Evolutionary conservation across 1,140 invertebrate genomes (phyloP), one percentile per base, ranked within the genome.

Genomic region (Zophobas morio): DNA sequence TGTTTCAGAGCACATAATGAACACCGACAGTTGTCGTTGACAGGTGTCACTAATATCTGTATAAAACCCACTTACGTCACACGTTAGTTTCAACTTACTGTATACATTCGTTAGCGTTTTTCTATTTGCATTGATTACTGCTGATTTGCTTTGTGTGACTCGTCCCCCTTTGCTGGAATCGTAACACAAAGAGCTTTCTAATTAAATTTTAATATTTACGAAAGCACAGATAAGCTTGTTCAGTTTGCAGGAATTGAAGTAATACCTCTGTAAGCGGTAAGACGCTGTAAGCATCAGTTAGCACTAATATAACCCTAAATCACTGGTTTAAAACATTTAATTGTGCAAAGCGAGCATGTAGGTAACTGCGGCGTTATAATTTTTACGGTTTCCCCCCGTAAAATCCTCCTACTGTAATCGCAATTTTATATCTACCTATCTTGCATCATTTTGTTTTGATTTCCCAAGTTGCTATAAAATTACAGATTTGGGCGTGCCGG

Each of bases 391-490:
- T 46, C 8, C 42, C 20, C 8, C 42, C 8, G 8, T 46, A 46
- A 46, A 46, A 46, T 46, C 8, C 3, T 8, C 3, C 8, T 46
- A 46, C 8, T 3, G 42, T 46, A 4, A 8, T 46, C 8, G 42
- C 42, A 8, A 46, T 46, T 46, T 46, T 46, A 46, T 46, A 8
- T 46, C 8, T 46, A 46, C 42, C 42, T 3, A 4, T 8, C 8
- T 4, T 46, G 42, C 8, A 46, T 46, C 42, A 4, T 46, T 46
- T 46, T 46, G 42, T 46, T 46, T 46, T 46, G 42, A 46, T 46
- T 46, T 46, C 42, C 42, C 42, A 46, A 46, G 42, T 46, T 46
- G 42, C 42, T 46, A 46, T 46, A 46, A 46, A 46, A 46, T 46
- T 46, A 46, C 42, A 46, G 42, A 46, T 4, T 4, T 46, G 42